Percentiles rank a stretch among this genome's conserved stretches.
Conservation (phyloP, 2,113 vertebrate genomes). For the Actenoides lindsayi region DNA sequence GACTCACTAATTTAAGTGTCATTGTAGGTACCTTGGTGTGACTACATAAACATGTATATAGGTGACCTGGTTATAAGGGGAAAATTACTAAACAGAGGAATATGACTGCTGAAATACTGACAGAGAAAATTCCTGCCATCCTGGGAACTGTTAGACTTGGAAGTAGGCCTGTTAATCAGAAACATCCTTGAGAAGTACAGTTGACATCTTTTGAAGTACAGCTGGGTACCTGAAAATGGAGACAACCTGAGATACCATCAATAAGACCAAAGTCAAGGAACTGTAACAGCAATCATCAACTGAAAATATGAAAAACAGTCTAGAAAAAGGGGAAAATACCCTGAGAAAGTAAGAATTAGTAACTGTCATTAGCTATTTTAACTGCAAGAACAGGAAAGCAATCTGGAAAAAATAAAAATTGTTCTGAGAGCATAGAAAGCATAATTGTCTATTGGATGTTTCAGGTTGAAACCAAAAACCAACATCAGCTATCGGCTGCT, state of each 20-base stretch:
- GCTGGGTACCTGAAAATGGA: not conserved
- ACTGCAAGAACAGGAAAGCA: not conserved
- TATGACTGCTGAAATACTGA: not conserved
- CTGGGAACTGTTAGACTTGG: not conserved
- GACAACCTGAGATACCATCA: not conserved
- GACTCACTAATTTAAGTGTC: not conserved
- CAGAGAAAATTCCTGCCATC: not conserved
- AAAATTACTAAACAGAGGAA: not conserved
- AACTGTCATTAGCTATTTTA: not conserved
- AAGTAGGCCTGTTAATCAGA: not conserved
- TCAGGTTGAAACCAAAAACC: not conserved
- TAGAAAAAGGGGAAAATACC: not conserved
- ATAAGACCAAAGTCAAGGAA: not conserved
- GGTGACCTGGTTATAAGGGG: rapidly evolving
- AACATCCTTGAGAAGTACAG: not conserved
- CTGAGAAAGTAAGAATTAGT: not conserved
- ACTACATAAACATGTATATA: not conserved
- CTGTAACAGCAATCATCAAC: not conserved
- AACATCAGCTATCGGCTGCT: not conserved
- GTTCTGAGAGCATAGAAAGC: not conserved
- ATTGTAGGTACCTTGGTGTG: not conserved
- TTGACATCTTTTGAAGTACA: not conserved
- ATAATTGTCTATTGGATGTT: not conserved
- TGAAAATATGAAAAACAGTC: not conserved
- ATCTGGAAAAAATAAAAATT: not conserved